phyloP scores from a whole-genome alignment of 2,797 vertebrate genomes.

The Scleropages formosus region DNA sequence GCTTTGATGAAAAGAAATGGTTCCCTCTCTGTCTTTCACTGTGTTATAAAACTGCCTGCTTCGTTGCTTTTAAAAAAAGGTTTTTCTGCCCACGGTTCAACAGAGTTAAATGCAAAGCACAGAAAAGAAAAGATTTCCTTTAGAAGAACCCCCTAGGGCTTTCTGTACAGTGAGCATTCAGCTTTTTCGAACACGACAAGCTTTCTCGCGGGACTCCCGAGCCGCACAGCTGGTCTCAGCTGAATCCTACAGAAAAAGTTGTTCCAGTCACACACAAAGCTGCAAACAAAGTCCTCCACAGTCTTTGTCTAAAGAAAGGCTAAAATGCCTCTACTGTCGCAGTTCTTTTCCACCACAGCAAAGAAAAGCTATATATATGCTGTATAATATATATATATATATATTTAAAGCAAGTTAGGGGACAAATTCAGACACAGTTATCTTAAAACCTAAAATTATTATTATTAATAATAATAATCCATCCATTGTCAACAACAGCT shows the following conservation, averaged over 20 bases:
- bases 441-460: too few species aligned
- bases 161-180: background rate
- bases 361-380: background rate
- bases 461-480: too few species aligned
- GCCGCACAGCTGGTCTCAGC: background rate
- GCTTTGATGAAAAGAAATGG: background rate
- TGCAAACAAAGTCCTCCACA: background rate
- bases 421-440: too few species aligned
- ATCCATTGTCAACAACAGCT: too few species aligned
- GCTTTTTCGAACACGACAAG: background rate
- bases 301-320: background rate
- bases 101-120: constrained; percentile 7
- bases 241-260: background rate
- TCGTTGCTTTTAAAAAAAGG: constrained; percentile 12
- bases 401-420: too few species aligned
- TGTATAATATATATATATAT: too few species aligned
- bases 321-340: background rate
- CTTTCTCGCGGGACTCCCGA: background rate
- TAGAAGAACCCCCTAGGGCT: background rate
- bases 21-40: background rate
- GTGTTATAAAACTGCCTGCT: constrained; percentile 5
- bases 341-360: background rate
- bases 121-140: background rate
- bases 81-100: constrained; percentile 2
- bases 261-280: background rate